Percentiles rank a stretch among this genome's conserved stretches.
phyloP scores from a whole-genome alignment of 2,797 vertebrate genomes.

The Acridotheres tristis region DNA sequence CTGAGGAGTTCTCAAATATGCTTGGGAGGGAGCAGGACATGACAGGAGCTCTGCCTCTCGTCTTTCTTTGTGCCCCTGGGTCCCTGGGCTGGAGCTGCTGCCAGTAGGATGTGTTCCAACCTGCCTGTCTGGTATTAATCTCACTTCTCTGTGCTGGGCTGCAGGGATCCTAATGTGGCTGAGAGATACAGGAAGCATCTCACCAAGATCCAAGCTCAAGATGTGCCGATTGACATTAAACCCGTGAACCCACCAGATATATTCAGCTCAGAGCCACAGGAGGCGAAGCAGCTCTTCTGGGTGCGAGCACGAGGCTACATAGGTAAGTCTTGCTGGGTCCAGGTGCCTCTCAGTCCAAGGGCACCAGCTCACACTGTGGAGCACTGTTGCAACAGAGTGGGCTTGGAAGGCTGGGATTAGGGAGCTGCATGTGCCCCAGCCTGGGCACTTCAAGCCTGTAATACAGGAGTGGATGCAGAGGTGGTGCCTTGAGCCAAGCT shows the following conservation, averaged over 20 bases:
- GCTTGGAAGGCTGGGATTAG: too few species aligned
- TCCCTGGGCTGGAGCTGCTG: neutral
- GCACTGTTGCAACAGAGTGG: rapidly evolving
- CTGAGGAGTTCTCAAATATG: neutral
- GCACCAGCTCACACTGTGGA: neutral
- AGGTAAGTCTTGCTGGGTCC: slow-evolving; percentile 75
- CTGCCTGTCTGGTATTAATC: neutral
- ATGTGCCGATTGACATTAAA: slow-evolving; percentile 92
- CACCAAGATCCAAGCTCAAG: slow-evolving; percentile 84
- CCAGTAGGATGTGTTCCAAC: neutral
- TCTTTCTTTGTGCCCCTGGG: neutral
- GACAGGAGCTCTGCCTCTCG: neutral
- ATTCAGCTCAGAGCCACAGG: slow-evolving; percentile 58
- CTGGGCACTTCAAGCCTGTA: neutral
- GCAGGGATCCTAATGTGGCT: slow-evolving; percentile 83
- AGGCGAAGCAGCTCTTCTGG: slow-evolving; percentile 90
- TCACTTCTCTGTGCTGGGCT: rapidly evolving
- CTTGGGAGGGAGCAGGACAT: neutral
- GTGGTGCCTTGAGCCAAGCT: rapidly evolving
- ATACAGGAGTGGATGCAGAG: neutral
- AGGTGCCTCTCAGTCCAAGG: rapidly evolving
- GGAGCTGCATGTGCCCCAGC: rapidly evolving
- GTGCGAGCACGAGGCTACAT: slow-evolving; percentile 90
- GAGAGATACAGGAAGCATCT: slow-evolving; percentile 81
- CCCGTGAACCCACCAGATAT: slow-evolving; percentile 80